Base-by-base conservation (phyloP, 2,797 vertebrate genomes). In the Tarsius wallacei region DNA sequence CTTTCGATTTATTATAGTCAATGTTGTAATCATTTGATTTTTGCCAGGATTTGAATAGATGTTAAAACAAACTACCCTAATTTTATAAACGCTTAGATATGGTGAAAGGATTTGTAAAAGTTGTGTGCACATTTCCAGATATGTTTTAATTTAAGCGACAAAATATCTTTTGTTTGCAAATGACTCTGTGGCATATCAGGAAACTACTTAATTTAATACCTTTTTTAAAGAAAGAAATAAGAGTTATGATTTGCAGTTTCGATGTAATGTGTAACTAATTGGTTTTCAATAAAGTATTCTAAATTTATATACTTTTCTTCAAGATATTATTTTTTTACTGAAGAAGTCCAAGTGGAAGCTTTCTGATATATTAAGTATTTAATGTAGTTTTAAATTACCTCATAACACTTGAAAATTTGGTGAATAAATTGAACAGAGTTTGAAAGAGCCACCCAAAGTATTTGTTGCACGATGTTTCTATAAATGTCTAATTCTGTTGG, bases 1-100 rank as follows among this genome's bases (percentile, higher is more conserved):
- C 77, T 97, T 98, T 91, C 63, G 90, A 28, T 96, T 84, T 90
- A n/a, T 90, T 68, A 96, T 86, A 64, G 26, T 83, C 89, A 80
- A 6, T 42, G 91, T 21, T 31, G 74, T 86, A 76, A 68, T 61
- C 77, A 42, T 66, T 93, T 96, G 86, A 77, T 87, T 95, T 98
- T 93, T 96, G 76, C 59, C 71, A 96, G 47, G 22, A 82, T 85
- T 42, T 81, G 47, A 86, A 55, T 66, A 96, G 47, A 94, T 94
- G 92, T 94, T 87, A 82, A 96, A 95, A 91, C n/a, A 92, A 95
- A 90, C 31, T 76, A 36, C 28, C 22, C 11, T 77, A 78, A 74
- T 93, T 94, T 96, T 87, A 63, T 90, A 95, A 97, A 92, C 64
- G 57, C 93, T 85, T 90, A 76, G 51, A 78, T 93, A 22, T 88